Evolutionary conservation across 2,888 invertebrate genomes (phyloP), one percentile per base, ranked within the genome.

Genomic region (Anthrax anthrax): DNA sequence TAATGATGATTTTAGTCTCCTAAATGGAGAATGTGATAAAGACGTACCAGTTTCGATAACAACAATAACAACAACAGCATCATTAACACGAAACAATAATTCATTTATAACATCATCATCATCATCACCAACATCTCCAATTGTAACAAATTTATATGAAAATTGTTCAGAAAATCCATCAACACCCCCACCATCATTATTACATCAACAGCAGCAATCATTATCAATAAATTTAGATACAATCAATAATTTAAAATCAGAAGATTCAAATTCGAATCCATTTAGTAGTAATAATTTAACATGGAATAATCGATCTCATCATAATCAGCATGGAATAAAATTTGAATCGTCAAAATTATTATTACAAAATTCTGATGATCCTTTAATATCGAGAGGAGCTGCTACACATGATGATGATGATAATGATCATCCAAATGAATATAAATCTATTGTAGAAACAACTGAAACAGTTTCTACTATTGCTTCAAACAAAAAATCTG

Each of bases 331-430:
- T 41, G 51, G 53, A 32, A 52, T 52, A 1, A 27, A 53, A 57
- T 47, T 56, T 49, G 51, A 23, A 52, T 57, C 44, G 10, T 42
- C 48, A 14, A 62, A 61, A 41, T 50, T 65, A 37, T 51, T 67
- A 23, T 53, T 67, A 36, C 65, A 63, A 37, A 64, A 64, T 44
- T 69, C 69, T 1, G 69, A 68, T 39, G 69, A 69, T 58, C 69
- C 69, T 0, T 50, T 69, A 39, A 69, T 69, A 49, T 66, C 65
- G 18, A 60, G 64, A 16, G 68, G 69, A 14, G 68, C 67, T 23
- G 57, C 59, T 47, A 59, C 53, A 17, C 47, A 48, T 12, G 45
- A 45, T 17, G 46, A 46, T 38, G 62, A 63, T 16, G 55, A 56
- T 18, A 60, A 59, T 40, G 66, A 66, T 50, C 60, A 61, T 52